Percentiles rank a stretch among this genome's conserved stretches.
Conservation (phyloP, 2,888 invertebrate species). For the Eupsilia transversa region DNA sequence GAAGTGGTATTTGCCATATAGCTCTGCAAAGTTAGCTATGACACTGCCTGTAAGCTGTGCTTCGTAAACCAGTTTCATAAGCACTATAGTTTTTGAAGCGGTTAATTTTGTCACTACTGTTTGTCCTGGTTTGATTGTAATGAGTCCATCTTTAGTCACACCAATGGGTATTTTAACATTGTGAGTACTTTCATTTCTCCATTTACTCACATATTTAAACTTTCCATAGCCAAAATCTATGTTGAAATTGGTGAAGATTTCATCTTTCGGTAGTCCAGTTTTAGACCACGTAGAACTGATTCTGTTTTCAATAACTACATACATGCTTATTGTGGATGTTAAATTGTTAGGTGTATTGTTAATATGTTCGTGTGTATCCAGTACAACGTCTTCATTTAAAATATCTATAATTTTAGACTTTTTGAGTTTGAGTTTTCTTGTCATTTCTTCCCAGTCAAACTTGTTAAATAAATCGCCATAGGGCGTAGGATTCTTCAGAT, state of each 20-base stretch:
- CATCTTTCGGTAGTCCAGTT: constrained; percentile 73
- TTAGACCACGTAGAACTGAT: constrained; percentile 75
- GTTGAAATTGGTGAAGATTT: constrained; percentile 70
- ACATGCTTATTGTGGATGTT: constrained; percentile 66
- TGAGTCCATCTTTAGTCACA: constrained; percentile 62
- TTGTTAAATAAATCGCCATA: constrained; percentile 76
- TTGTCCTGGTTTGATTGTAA: constrained; percentile 74
- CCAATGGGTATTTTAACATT: constrained; percentile 69
- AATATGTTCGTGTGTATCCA: constrained; percentile 73
- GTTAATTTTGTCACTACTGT: constrained; percentile 70
- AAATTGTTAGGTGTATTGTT: constrained; percentile 75
- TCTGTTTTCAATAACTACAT: constrained; percentile 71
- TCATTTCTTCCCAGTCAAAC: constrained; percentile 78
- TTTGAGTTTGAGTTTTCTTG: constrained; percentile 72
- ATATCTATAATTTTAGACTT: constrained; percentile 74
- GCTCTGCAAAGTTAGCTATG: constrained; percentile 76
- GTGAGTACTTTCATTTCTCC: constrained; percentile 73
- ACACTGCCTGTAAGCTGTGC: constrained; percentile 76
- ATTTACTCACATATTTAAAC: constrained; percentile 71
- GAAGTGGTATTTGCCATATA: constrained; percentile 83
- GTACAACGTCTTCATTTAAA: constrained; percentile 69
- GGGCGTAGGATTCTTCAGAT: constrained; percentile 79
- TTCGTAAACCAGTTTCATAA: constrained; percentile 75
- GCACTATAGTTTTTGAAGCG: constrained; percentile 74
- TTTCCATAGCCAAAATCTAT: constrained; percentile 71